Evolutionary conservation across 2,113 vertebrate species (phyloP).

Genomic region (Ictalurus punctatus): DNA sequence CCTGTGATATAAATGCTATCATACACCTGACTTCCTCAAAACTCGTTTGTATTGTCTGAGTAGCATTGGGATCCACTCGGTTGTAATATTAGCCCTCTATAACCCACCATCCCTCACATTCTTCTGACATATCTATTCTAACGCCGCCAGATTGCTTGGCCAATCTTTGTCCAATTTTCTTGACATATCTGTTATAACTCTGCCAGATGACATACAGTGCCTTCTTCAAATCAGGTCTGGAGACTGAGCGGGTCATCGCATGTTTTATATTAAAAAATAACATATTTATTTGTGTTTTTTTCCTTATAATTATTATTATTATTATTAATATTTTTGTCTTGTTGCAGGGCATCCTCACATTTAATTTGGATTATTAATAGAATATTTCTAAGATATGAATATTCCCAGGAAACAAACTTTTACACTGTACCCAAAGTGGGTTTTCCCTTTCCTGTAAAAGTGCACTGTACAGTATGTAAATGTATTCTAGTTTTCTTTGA

Average conservation of each 20-base stretch:
- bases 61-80: not conserved
- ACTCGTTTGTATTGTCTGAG: not conserved
- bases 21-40: not conserved
- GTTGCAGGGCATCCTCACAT: not conserved
- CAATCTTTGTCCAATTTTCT: slow-evolving; percentile 19
- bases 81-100: not conserved
- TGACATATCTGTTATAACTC: not conserved
- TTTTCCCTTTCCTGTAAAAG: not conserved
- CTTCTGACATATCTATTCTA: not conserved
- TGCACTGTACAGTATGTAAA: not conserved
- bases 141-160: not conserved
- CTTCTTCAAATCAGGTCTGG: not conserved
- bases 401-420: not conserved
- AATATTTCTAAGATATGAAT: not conserved
- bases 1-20: not conserved
- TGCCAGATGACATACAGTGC: not conserved
- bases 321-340: not conserved
- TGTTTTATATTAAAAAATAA: not conserved
- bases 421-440: not conserved
- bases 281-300: not conserved
- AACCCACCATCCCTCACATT: not conserved
- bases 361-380: not conserved
- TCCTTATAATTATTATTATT: not conserved
- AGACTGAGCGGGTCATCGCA: not conserved
- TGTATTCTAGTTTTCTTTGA: not conserved